Evolutionary conservation across 2,113 vertebrate genomes (phyloP).

Genomic region (Leucoraja erinaceus): DNA sequence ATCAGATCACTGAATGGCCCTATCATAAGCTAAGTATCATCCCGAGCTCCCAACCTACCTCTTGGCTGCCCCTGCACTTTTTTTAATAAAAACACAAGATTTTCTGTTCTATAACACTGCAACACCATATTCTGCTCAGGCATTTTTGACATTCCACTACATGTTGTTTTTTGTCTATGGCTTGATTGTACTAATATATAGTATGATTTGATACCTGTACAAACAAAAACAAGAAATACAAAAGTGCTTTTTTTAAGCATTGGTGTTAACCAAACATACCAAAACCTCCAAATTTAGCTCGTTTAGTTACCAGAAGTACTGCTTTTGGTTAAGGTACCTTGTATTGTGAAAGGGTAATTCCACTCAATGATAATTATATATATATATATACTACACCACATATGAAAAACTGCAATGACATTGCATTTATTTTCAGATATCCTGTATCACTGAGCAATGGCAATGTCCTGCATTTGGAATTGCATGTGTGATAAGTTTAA

Average conservation of each 20-base stretch:
- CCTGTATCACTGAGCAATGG: neutral
- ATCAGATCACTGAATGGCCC: no score
- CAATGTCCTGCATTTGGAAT: neutral
- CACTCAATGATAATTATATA: neutral
- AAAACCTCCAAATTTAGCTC: neutral
- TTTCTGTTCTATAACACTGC: no score
- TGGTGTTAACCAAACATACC: neutral
- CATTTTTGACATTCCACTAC: no score
- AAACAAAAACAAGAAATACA: constrained; percentile 11
- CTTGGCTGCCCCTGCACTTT: no score
- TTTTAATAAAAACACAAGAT: no score
- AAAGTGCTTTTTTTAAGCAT: neutral
- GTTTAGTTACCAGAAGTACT: constrained; percentile 20
- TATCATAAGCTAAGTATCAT: no score
- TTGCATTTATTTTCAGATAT: constrained; percentile 9
- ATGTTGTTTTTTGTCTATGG: no score
- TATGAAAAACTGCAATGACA: constrained; percentile 2
- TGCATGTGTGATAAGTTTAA: neutral
- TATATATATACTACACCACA: no score
- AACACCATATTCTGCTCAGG: no score
- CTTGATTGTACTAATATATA: no score
- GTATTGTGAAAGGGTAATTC: neutral
- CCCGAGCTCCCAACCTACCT: no score
- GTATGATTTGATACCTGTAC: neutral
- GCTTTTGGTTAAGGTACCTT: neutral